These are phyloP conservation scores for Chrysopilus asiliformis DNA, from an alignment of 2,888 invertebrate genomes.

Conservation along the genomic window DNA sequence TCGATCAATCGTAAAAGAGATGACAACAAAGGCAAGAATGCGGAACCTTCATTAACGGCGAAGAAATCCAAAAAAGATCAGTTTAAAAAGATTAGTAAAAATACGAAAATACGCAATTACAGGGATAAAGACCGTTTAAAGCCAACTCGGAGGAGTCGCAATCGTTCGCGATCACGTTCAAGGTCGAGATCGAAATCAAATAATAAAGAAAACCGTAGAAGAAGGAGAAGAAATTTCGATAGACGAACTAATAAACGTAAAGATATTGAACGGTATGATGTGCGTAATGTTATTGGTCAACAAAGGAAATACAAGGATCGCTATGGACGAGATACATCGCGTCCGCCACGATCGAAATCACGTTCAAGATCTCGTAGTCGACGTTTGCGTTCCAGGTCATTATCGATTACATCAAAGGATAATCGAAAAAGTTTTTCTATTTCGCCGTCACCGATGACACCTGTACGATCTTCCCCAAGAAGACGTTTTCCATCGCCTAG, in stretches of 20 bases:
- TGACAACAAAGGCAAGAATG: constrained; percentile 26
- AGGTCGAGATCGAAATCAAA: constrained; percentile 20
- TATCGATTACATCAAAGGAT: constrained; percentile 7
- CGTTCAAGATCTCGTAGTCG: constrained; percentile 20
- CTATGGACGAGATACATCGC: constrained; percentile 60
- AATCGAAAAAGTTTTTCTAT: constrained; percentile 13
- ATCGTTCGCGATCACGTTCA: constrained; percentile 8
- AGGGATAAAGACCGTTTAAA: constrained; percentile 41
- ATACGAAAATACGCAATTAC: constrained; percentile 63
- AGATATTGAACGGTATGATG: constrained; percentile 72
- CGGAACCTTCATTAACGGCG: constrained; percentile 13
- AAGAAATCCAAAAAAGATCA: constrained; percentile 40
- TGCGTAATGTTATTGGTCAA: constrained; percentile 56
- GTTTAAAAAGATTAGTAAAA: constrained; percentile 72
- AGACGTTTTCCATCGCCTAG: not conserved
- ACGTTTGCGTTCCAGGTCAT: constrained; percentile 18
- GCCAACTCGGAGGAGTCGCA: constrained; percentile 22
- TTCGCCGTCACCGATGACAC: constrained; percentile 17
- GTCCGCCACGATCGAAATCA: constrained; percentile 30
- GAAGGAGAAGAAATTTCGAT: constrained; percentile 18
- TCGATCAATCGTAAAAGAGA: constrained; percentile 30
- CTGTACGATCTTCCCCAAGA: not conserved
- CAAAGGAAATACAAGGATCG: constrained; percentile 55
- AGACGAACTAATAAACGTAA: constrained; percentile 48
- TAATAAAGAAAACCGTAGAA: constrained; percentile 27